Percentiles rank a stretch among this genome's conserved stretches.
Conservation (phyloP, 2,888 invertebrate genomes). For the Aethes cnicana region DNA sequence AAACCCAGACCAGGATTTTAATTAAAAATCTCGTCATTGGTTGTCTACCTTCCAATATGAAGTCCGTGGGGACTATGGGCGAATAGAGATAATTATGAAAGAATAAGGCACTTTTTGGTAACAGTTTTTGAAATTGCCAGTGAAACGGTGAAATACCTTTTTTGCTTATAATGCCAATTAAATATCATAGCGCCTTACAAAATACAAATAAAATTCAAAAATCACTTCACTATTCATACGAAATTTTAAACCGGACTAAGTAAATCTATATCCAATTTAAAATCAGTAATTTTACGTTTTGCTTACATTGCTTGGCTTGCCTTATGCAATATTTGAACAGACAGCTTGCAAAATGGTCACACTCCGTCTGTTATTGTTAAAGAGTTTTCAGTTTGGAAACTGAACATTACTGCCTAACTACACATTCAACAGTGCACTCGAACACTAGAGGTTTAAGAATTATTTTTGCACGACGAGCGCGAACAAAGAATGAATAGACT, state of each 20-base stretch:
- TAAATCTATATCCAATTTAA: too few species aligned
- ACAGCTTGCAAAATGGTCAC: constrained; percentile 54
- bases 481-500: neutral
- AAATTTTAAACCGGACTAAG: neutral
- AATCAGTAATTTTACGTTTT: constrained; percentile 18
- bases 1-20: too few species aligned
- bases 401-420: constrained; percentile 12
- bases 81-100: too few species aligned
- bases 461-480: neutral
- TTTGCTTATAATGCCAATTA: too few species aligned
- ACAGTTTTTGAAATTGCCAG: neutral
- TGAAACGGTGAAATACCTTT: neutral
- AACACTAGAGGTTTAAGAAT: neutral
- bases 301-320: constrained; percentile 10
- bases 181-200: too few species aligned
- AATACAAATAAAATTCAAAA: too few species aligned
- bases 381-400: constrained; percentile 34
- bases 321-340: constrained; percentile 26
- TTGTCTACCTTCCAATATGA: too few species aligned
- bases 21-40: too few species aligned
- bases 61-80: too few species aligned
- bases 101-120: neutral
- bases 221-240: too few species aligned
- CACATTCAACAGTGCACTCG: neutral
- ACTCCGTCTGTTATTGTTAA: constrained; percentile 50